Evolutionary conservation across 1,140 invertebrate species (phyloP).

Genomic region (Drosophila ironensis): DNA sequence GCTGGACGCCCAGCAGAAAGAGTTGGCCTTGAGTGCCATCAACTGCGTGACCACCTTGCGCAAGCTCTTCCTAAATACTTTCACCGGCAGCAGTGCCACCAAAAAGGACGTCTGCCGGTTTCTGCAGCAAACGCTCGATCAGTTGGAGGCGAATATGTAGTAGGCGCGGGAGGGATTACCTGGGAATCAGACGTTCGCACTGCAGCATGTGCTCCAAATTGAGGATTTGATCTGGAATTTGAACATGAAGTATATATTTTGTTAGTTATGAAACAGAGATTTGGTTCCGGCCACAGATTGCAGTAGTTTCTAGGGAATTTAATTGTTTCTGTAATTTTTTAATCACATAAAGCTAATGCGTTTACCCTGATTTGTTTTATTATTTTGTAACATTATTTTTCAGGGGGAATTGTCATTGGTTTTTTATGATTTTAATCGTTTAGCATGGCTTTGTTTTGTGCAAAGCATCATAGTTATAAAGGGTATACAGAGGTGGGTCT

Average conservation of each 20-base stretch:
- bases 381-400: too few relatives aligned
- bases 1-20: conserved; percentile 18
- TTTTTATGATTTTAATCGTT: too few relatives aligned
- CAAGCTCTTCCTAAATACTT: conserved; percentile 28
- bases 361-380: too few relatives aligned
- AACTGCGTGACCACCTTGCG: conserved; percentile 26
- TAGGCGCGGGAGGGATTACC: conserved; percentile 34
- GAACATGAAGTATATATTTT: not conserved
- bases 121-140: conserved; percentile 13
- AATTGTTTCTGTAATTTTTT: too few relatives aligned
- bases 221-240: conserved; percentile 72
- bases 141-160: conserved; percentile 8
- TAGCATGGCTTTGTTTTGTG: too few relatives aligned
- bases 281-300: too few relatives aligned
- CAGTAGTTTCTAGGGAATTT: too few relatives aligned
- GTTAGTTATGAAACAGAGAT: not conserved
- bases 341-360: too few relatives aligned
- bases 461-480: too few relatives aligned
- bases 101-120: conserved; percentile 18
- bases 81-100: conserved; percentile 9
- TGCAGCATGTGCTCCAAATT: conserved; percentile 71
- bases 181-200: conserved; percentile 68
- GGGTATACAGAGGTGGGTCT: too few relatives aligned
- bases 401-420: too few relatives aligned
- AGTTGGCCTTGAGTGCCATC: conserved; percentile 22